Conservation (phyloP, 1,140 invertebrate species). For the Drosophila ambigua region DNA sequence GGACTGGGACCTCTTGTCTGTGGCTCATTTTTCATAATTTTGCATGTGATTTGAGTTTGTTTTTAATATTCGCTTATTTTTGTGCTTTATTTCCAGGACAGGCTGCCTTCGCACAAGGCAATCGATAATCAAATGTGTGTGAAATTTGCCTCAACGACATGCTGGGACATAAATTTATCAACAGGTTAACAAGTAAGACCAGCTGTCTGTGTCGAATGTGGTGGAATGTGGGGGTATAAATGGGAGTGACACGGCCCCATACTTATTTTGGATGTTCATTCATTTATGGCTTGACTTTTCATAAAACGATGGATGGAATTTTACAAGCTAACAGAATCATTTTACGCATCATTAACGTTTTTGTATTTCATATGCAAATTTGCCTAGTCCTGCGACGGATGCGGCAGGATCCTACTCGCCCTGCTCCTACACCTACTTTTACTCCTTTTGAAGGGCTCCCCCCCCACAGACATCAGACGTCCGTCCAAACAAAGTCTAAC, state of each 20-base stretch:
- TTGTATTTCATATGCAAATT: constrained; percentile 81
- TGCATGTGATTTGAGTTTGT: constrained; percentile 68
- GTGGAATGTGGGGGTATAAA: too few relatives aligned
- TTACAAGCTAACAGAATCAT: constrained; percentile 82
- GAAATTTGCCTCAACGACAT: constrained; percentile 43
- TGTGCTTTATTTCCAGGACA: constrained; percentile 1
- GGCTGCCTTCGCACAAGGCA: constrained; percentile 1
- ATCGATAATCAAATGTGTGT: constrained; percentile 67
- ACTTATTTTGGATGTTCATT: constrained; percentile 53
- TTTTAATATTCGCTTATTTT: constrained; percentile 35
- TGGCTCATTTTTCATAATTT: constrained; percentile 78
- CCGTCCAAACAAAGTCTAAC: constrained; percentile 74
- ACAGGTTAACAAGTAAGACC: constrained; percentile 73
- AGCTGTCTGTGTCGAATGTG: too few relatives aligned
- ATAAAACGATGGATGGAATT: constrained; percentile 58
- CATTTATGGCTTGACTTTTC: constrained; percentile 70
- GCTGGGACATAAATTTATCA: constrained; percentile 69
- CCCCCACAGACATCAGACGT: constrained; percentile 48
- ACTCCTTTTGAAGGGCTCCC: constrained; percentile 8
- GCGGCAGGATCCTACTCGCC: too few relatives aligned
- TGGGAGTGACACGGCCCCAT: too few relatives aligned
- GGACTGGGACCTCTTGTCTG: constrained; percentile 39
- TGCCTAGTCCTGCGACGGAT: constrained; percentile 9
- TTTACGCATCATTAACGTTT: constrained; percentile 82
- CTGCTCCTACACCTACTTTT: not conserved